A percentile compares a stretch with the other conserved stretches of the same genome.
phyloP scores from a whole-genome alignment of 2,113 vertebrate species.

The Alethe castanea region DNA sequence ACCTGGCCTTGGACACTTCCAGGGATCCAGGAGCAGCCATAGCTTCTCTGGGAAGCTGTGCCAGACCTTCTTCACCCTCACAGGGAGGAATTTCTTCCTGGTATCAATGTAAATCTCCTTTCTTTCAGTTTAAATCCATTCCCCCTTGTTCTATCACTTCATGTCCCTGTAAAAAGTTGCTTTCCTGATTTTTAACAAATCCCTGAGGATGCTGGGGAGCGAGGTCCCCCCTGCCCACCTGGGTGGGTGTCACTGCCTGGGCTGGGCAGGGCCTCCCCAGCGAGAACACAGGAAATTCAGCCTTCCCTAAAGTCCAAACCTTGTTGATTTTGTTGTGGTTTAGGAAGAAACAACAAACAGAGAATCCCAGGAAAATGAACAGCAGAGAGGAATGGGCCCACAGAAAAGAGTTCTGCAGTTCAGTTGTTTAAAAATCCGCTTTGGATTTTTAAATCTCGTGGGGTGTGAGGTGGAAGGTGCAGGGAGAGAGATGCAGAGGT shows the following conservation, averaged over 20 bases:
- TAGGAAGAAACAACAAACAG: not conserved
- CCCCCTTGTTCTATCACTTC: not conserved
- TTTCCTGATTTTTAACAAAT: not conserved
- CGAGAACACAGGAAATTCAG: not conserved
- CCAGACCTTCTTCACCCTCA: accelerated
- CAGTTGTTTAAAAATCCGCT: not conserved
- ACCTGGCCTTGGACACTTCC: accelerated
- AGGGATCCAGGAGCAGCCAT: not conserved
- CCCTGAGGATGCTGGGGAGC: not conserved
- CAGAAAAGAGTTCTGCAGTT: not conserved
- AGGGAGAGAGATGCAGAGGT: not conserved
- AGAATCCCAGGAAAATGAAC: not conserved
- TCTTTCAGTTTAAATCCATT: not conserved
- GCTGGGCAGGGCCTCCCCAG: not conserved
- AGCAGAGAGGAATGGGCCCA: not conserved
- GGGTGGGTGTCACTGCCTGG: not conserved
- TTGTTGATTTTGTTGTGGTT: constrained; percentile 7
- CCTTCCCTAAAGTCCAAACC: not conserved
- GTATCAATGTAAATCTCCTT: not conserved
- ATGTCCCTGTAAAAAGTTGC: not conserved
- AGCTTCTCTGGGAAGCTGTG: not conserved
- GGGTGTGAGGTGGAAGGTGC: accelerated
- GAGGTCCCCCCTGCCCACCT: accelerated
- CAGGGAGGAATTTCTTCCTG: not conserved
- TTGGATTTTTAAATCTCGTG: not conserved